Evolutionary conservation across 2,113 vertebrate genomes (phyloP), one percentile per base, ranked within the genome.

Genomic region (Peromyscus californicus): DNA sequence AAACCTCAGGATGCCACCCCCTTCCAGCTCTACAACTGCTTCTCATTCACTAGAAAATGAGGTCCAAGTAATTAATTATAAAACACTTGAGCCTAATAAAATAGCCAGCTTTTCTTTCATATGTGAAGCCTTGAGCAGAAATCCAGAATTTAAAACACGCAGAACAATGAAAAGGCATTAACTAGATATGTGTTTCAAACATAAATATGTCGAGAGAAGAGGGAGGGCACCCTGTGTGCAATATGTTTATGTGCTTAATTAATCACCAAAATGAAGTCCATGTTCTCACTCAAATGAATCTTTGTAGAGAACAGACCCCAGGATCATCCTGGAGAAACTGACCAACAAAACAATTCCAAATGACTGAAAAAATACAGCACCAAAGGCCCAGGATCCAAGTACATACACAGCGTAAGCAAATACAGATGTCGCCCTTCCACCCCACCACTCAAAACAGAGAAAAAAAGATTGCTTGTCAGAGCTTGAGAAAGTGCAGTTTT

Each of bases 401-500:
- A 63, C 17, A 72, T 17, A 93, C 0, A 85, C 61, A 89, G 39
- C 72, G 0, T 16, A 21, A 95, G 93, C 89, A 98, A 97, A 95
- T 92, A 97, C 86, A 96, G 95, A 97, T 4, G 84, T 96, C 97
- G 89, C 92, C 92, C 94, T 86, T 95, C 97, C 97, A 90, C 95
- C 92, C 96, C 92, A 90, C 26, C 59, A 61, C 85, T 69, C 57
- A 97, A 98, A 95, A 87, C 33, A 74, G 89, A 85, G 88, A 87
- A 80, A 92, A 92, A 86, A 96, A 79, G 86, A 91, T 98, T 79
- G 98, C 99, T 99, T 99, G 99, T 99, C 98, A 99, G 98, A 98
- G 98, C 98, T 98, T 94, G 97, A 98, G 98, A 98, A 99, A 99
- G 98, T 98, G 98, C 98, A 98, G 98, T 99, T 99, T 99, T 99